These are phyloP conservation scores for Syndactyla subalaris DNA, from an alignment of 2,797 vertebrate species.

Conservation along the genomic window DNA sequence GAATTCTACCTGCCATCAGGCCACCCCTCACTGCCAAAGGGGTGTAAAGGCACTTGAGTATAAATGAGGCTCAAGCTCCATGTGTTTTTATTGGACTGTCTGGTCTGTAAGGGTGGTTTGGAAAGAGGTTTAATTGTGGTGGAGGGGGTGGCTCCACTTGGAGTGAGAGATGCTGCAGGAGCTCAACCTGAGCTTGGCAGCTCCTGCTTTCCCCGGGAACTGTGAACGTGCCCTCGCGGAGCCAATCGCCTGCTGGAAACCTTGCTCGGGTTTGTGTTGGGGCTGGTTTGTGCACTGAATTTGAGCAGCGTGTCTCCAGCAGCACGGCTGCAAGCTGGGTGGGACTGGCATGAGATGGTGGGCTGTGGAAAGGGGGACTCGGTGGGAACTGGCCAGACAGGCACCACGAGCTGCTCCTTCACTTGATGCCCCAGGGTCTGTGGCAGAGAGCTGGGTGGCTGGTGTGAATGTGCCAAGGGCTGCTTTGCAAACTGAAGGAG, in stretches of 20 bases:
- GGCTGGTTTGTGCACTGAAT: background rate
- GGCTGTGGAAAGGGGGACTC: background rate
- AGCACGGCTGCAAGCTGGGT: fast-evolving
- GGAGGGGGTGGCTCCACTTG: background rate
- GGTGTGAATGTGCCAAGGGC: background rate
- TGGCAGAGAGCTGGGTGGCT: background rate
- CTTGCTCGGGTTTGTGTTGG: background rate
- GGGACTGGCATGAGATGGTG: fast-evolving
- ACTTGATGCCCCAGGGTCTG: fast-evolving
- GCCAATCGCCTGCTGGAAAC: background rate
- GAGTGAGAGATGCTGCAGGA: background rate
- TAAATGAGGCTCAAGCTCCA: background rate
- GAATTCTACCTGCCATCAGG: background rate
- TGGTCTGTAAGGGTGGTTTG: background rate
- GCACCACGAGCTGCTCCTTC: background rate
- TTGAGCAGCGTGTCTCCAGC: background rate
- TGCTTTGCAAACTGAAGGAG: background rate
- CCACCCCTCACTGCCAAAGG: background rate
- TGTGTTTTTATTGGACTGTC: background rate
- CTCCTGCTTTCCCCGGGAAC: background rate
- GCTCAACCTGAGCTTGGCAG: background rate
- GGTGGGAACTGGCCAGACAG: fast-evolving
- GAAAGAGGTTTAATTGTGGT: background rate
- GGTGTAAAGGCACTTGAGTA: background rate
- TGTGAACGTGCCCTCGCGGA: background rate